Percentiles rank a stretch among this genome's conserved stretches.
phyloP scores from a whole-genome alignment of 2,888 invertebrate species.

The Tethea ocularis region DNA sequence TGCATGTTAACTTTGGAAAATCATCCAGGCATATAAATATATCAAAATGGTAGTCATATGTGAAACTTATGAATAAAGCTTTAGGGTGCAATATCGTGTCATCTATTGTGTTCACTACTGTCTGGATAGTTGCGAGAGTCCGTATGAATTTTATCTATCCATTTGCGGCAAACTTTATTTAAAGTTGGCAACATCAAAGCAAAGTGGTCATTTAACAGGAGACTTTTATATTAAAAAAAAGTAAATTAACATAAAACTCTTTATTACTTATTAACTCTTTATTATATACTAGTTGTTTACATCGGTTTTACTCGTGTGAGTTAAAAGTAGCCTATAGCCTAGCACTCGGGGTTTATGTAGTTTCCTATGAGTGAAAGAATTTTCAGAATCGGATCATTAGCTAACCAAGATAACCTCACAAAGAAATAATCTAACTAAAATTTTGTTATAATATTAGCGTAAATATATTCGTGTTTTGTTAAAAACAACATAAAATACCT shows the following conservation, averaged over 20 bases:
- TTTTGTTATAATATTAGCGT: no score
- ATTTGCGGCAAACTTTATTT: not conserved
- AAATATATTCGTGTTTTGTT: no score
- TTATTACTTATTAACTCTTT: no score
- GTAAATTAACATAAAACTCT: not conserved
- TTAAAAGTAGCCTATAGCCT: no score
- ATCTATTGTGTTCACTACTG: not conserved
- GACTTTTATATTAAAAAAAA: not conserved
- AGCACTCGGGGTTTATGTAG: no score
- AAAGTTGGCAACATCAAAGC: conserved; percentile 1
- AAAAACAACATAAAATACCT: no score
- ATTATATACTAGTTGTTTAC: no score
- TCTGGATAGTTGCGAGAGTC: not conserved
- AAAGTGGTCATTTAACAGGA: not conserved
- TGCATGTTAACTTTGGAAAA: not conserved
- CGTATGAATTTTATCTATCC: not conserved
- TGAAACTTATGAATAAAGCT: not conserved
- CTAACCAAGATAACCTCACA: no score
- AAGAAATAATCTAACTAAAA: no score
- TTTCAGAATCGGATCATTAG: no score
- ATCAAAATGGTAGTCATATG: not conserved
- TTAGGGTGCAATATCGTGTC: not conserved
- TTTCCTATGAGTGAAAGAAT: no score
- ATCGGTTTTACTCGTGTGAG: no score
- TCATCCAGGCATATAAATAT: not conserved